Evolutionary conservation across 30 jellyfish, hydroid and myxozoan species (phyloP), one percentile per base, ranked within the genome.

Genomic region (Sanderia malayensis): DNA sequence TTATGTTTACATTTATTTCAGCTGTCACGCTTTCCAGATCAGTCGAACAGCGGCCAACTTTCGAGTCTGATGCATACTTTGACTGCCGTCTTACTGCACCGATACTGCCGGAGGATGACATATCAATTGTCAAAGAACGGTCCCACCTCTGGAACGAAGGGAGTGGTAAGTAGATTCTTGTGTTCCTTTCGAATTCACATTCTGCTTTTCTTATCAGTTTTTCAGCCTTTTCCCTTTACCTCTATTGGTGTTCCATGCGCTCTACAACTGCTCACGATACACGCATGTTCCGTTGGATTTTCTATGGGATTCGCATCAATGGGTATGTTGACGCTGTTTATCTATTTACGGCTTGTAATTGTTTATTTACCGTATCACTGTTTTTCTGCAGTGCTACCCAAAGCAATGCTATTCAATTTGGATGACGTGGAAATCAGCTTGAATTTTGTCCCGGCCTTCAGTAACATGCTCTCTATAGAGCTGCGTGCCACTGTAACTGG

Each of bases 41-140:
- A 2, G 94, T 88, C 10, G 76, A 25, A 7, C 98, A 84, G 31
- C 46, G 96, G 24, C 95, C 96, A 30, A 93, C 86, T 7, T 92
- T 61, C 76, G 96, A 92, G 32, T 74, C 95, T 2, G 98, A 92
- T 62, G 87, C 98, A 0, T 66, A 70, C 31, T 55, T 53, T 1
- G 98, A 92, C 53, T 92, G 98, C 64, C 71, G 98, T 1, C 79
- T 92, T 31, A 92, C 95, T 7, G 74, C 95, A 0, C 95, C 88
- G 18, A 80, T 69, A 0, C 9, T 31, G 4, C 24, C 52, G 2
- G 82, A 64, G 27, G 29, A 21, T 1, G 82, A 66, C 13, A 27
- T 0, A 28, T 18, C 22, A 1, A 8, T 20, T n/a, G 25, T 23
- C 60, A 67, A 53, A 2, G 89, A 78, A 55, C 17, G 89, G 24